These are phyloP conservation scores for Brachymystax lenok DNA, from an alignment of 2,797 vertebrate genomes.

Conservation along the genomic window DNA sequence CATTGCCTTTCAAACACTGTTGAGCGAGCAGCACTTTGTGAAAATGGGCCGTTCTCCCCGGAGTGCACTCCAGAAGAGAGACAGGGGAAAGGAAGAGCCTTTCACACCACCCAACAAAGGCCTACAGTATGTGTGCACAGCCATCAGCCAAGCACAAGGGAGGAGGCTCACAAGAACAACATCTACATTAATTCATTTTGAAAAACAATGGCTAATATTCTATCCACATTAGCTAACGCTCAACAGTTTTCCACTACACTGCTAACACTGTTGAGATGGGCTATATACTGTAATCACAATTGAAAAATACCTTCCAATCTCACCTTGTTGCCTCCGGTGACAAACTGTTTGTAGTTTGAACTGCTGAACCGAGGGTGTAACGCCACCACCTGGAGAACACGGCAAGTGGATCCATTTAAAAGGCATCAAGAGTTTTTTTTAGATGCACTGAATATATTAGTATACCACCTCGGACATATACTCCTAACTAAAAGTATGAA, in stretches of 20 bases:
- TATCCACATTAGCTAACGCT: too few relatives aligned
- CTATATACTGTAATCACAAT: neutral
- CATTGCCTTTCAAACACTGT: constrained; percentile 75
- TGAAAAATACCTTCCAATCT: constrained; percentile 39
- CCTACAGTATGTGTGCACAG: constrained; percentile 12
- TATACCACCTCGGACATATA: too few relatives aligned
- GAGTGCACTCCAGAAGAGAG: constrained; percentile 71
- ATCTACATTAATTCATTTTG: constrained; percentile 40
- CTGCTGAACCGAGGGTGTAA: constrained; percentile 92
- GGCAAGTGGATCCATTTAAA: neutral
- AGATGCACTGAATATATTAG: too few relatives aligned
- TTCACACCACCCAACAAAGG: constrained; percentile 66
- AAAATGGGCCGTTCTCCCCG: constrained; percentile 76
- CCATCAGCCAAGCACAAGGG: constrained; percentile 48
- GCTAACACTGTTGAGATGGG: neutral
- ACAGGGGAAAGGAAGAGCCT: constrained; percentile 71
- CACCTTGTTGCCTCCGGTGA: constrained; percentile 98
- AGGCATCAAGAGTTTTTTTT: too few relatives aligned
- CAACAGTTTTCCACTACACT: too few relatives aligned
- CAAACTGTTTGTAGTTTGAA: constrained; percentile 97
- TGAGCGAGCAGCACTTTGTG: constrained; percentile 78
- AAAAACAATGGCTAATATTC: constrained; percentile 26
- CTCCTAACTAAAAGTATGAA: neutral
- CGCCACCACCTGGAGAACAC: constrained; percentile 79
- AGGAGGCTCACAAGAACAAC: constrained; percentile 49